phyloP scores from a whole-genome alignment of 1,140 invertebrate species.

The Drosophila teissieri region DNA sequence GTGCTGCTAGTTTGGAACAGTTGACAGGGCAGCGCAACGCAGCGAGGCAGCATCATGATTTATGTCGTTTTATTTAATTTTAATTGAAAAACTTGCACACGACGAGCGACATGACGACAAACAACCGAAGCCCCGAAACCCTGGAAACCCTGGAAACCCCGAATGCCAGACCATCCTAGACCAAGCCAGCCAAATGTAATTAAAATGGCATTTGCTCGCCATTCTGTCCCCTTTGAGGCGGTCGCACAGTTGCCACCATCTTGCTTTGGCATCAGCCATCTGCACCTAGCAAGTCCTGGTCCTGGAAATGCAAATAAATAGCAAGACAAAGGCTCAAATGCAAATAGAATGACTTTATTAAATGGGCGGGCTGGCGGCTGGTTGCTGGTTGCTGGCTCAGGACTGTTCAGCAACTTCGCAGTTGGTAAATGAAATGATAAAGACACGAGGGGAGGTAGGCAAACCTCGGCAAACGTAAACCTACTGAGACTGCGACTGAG shows the following conservation, averaged over 20 bases:
- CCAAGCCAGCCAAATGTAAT: constrained; percentile 75
- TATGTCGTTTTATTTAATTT: constrained; percentile 82
- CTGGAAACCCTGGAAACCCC: neutral
- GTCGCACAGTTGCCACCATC: constrained; percentile 4
- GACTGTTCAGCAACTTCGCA: constrained; percentile 36
- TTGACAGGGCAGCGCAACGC: constrained; percentile 8
- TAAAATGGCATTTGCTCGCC: constrained; percentile 74
- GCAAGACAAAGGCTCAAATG: constrained; percentile 77
- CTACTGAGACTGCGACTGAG: too few species aligned
- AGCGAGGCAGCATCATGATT: constrained; percentile 54
- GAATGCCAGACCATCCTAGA: constrained; percentile 19
- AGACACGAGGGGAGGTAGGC: constrained; percentile 1
- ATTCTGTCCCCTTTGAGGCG: constrained; percentile 3
- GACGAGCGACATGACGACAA: constrained; percentile 30
- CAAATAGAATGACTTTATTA: constrained; percentile 81
- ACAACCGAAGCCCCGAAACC: constrained; percentile 15
- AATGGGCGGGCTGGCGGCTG: constrained; percentile 15
- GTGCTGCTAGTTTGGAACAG: constrained; percentile 48
- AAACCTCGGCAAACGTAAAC: neutral
- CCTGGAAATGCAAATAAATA: constrained; percentile 71
- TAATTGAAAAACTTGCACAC: constrained; percentile 78
- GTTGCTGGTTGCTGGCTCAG: neutral
- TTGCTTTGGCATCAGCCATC: constrained; percentile 42
- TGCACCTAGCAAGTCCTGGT: constrained; percentile 22
- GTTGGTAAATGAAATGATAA: constrained; percentile 49